Conservation (phyloP, 2,113 vertebrate genomes). For the Tupaia chinensis region DNA sequence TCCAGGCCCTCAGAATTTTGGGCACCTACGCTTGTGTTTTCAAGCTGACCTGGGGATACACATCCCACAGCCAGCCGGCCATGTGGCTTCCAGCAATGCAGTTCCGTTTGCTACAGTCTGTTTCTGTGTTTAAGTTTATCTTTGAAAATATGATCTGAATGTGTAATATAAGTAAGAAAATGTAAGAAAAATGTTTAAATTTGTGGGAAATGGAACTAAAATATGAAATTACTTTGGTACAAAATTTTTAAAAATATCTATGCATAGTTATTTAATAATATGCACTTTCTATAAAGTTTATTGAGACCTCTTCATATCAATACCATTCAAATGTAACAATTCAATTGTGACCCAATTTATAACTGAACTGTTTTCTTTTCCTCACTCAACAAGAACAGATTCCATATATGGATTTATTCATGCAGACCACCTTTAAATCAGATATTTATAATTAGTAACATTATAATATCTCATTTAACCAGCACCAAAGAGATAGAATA, state of each 20-base stretch:
- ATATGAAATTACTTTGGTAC: too few relatives aligned
- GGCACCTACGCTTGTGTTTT: too few relatives aligned
- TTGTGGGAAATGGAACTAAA: too few relatives aligned
- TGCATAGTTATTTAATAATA: too few relatives aligned
- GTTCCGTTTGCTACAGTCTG: too few relatives aligned
- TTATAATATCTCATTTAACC: not conserved
- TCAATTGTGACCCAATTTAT: not conserved
- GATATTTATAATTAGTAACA: not conserved
- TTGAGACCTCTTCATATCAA: too few relatives aligned
- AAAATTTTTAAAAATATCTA: too few relatives aligned
- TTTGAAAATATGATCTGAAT: not conserved
- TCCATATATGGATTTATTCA: not conserved
- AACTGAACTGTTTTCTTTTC: not conserved
- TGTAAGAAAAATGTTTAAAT: not conserved
- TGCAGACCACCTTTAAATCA: not conserved
- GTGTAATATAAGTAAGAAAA: not conserved
- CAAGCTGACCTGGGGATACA: too few relatives aligned
- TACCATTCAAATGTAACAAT: not conserved
- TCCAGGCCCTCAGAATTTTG: too few relatives aligned
- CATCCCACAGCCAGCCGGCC: too few relatives aligned
- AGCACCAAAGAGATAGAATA: not conserved
- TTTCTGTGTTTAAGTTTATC: slow-evolving; percentile 5
- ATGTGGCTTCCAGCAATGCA: too few relatives aligned
- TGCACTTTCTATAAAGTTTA: too few relatives aligned
- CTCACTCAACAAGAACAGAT: not conserved